phyloP scores from a whole-genome alignment of 2,888 invertebrate genomes.

The Hemithea aestivaria region DNA sequence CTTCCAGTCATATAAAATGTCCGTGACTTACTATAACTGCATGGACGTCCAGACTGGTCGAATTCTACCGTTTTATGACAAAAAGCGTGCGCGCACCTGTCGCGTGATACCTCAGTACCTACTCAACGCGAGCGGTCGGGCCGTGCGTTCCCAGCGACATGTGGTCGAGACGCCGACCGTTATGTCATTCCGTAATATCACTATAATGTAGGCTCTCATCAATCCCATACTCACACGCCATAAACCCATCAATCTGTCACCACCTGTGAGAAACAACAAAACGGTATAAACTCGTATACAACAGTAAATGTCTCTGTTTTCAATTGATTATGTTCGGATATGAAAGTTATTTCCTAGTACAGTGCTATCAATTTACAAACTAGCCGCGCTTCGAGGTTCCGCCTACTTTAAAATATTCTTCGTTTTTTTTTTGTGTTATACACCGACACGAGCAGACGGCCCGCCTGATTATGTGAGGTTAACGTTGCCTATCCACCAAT shows the following conservation, averaged over 20 bases:
- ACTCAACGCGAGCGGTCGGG: slow-evolving; percentile 23
- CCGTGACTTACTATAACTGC: no score
- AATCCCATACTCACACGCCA: slow-evolving; percentile 63
- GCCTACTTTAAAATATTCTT: no score
- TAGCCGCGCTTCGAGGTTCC: no score
- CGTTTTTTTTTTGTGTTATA: no score
- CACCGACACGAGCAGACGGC: no score
- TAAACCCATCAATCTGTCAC: slow-evolving; percentile 52
- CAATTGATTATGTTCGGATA: slow-evolving; percentile 11
- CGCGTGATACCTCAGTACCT: slow-evolving; percentile 20
- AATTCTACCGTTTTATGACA: slow-evolving; percentile 10
- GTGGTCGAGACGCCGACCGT: slow-evolving; percentile 50
- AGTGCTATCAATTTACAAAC: no score
- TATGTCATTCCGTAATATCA: slow-evolving; percentile 65
- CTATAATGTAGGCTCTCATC: slow-evolving; percentile 46
- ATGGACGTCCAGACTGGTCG: no score
- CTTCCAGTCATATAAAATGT: no score
- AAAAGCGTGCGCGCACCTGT: slow-evolving; percentile 24
- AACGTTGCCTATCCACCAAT: no score
- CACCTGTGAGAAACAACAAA: slow-evolving; percentile 44
- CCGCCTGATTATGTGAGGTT: no score
- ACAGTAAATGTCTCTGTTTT: slow-evolving; percentile 15
- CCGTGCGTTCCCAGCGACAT: slow-evolving; percentile 28
- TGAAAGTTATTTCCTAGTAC: no score
- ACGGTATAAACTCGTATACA: no score